A percentile compares a stretch with the other conserved stretches of the same genome.
These are phyloP conservation scores for Eupithecia exiguata DNA, from an alignment of 2,888 invertebrate species.

Conservation along the genomic window DNA sequence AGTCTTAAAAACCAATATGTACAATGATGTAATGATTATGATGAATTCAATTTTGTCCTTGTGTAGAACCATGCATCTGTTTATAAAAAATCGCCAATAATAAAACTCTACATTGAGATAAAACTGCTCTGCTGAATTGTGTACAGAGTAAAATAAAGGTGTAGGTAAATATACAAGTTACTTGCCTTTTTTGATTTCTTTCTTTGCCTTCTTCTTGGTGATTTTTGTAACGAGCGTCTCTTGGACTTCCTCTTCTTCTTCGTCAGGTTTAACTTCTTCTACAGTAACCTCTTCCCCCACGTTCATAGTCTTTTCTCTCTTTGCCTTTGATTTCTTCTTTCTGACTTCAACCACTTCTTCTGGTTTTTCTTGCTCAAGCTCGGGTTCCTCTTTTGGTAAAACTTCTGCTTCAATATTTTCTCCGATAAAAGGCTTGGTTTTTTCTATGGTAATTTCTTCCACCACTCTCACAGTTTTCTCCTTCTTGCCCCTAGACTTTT, in stretches of 20 bases:
- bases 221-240: constrained; percentile 54
- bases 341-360: constrained; percentile 19
- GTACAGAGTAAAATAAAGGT: not conserved
- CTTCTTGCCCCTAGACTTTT: constrained; percentile 15
- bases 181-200: constrained; percentile 57
- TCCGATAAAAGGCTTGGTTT: not conserved
- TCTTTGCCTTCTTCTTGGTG: constrained; percentile 46
- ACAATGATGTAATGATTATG: constrained; percentile 43
- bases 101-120: constrained; percentile 34
- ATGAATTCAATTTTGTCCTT: constrained; percentile 16
- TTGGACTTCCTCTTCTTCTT: constrained; percentile 34
- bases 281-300: constrained; percentile 28
- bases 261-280: constrained; percentile 45
- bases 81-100: constrained; percentile 36
- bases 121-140: constrained; percentile 1
- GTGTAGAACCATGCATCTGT: constrained; percentile 68
- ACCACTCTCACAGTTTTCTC: constrained; percentile 11
- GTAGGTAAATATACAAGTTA: not conserved
- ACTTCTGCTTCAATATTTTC: constrained; percentile 3
- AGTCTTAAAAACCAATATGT: constrained; percentile 15
- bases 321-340: constrained; percentile 30
- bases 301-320: constrained; percentile 27
- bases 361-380: constrained; percentile 6
- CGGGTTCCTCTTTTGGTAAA: not conserved
- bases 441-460: constrained; percentile 11